A percentile compares a stretch with the other conserved stretches of the same genome.
Conservation (phyloP, 2,797 vertebrate species). For the Discoglossus pictus region DNA sequence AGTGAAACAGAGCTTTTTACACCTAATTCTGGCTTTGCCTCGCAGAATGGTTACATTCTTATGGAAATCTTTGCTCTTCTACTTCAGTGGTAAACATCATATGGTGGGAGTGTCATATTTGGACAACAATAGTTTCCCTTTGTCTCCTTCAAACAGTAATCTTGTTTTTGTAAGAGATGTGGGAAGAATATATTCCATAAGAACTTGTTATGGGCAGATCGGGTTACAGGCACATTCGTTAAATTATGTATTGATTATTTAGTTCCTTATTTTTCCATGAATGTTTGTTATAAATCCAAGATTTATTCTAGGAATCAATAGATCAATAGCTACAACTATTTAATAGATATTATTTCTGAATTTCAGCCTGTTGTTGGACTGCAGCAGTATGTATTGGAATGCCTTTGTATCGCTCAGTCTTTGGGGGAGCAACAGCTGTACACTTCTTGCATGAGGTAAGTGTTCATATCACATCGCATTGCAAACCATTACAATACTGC, state of each 20-base stretch:
- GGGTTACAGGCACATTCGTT: no score
- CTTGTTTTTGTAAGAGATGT: conserved; percentile 18
- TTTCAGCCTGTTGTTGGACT: conserved; percentile 81
- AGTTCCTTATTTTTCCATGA: no score
- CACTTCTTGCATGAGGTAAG: conserved; percentile 85
- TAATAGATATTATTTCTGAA: conserved; percentile 61
- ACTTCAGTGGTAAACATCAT: conserved; percentile 25
- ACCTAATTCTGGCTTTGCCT: no score
- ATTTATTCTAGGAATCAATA: no score
- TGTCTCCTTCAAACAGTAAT: conserved; percentile 27
- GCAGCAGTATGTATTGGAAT: conserved; percentile 82
- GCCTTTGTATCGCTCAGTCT: conserved; percentile 85
- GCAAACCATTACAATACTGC: no score
- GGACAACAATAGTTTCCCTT: conserved; percentile 7
- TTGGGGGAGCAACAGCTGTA: conserved; percentile 82
- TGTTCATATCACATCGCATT: no score
- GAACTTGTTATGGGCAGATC: no score
- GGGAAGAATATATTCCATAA: conserved; percentile 15
- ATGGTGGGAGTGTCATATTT: conserved; percentile 7
- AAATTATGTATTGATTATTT: no score
- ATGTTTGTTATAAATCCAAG: no score
- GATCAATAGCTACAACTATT: no score
- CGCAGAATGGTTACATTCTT: no score
- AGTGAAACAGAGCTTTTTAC: no score
- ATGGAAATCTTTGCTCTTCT: not conserved